A percentile compares a stretch with the other conserved stretches of the same genome.
Conservation (phyloP, 2,888 invertebrate species). For the Heteropelma amictum region DNA sequence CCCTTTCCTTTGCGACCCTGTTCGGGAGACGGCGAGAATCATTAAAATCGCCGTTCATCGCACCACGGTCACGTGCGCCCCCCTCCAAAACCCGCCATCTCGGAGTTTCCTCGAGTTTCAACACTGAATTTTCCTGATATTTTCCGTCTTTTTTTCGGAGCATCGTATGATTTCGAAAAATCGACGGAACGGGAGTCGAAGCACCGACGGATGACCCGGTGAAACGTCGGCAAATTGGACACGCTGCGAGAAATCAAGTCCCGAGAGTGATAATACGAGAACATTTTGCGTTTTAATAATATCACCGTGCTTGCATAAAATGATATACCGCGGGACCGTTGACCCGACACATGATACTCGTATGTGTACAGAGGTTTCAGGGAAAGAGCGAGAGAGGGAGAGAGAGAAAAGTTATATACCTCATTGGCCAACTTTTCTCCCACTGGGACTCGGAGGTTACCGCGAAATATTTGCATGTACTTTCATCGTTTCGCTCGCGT, state of each 20-base stretch:
- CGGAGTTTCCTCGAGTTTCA: too few relatives aligned
- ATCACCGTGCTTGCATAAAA: background rate
- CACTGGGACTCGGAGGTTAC: slow-evolving; percentile 32
- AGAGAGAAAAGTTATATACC: slow-evolving; percentile 36
- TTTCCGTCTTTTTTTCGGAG: too few relatives aligned
- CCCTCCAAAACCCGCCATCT: too few relatives aligned
- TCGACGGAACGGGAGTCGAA: background rate
- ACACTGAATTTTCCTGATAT: too few relatives aligned
- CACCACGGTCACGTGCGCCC: too few relatives aligned
- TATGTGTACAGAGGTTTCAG: background rate
- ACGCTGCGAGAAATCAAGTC: background rate
- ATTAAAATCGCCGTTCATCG: background rate
- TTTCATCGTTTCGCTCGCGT: slow-evolving; percentile 33
- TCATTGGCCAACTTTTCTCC: slow-evolving; percentile 49
- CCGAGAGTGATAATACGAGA: background rate
- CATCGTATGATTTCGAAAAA: too few relatives aligned
- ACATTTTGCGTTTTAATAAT: slow-evolving; percentile 10
- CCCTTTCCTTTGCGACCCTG: slow-evolving; percentile 96
- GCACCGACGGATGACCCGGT: too few relatives aligned
- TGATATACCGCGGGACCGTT: background rate
- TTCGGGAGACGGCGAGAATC: too few relatives aligned
- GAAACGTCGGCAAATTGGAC: too few relatives aligned
- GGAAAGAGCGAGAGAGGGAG: too few relatives aligned
- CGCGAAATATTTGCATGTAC: slow-evolving; percentile 61
- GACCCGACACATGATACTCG: background rate